These are phyloP conservation scores for Accipiter virgatus DNA, from an alignment of 2,113 vertebrate genomes.

Conservation along the genomic window DNA sequence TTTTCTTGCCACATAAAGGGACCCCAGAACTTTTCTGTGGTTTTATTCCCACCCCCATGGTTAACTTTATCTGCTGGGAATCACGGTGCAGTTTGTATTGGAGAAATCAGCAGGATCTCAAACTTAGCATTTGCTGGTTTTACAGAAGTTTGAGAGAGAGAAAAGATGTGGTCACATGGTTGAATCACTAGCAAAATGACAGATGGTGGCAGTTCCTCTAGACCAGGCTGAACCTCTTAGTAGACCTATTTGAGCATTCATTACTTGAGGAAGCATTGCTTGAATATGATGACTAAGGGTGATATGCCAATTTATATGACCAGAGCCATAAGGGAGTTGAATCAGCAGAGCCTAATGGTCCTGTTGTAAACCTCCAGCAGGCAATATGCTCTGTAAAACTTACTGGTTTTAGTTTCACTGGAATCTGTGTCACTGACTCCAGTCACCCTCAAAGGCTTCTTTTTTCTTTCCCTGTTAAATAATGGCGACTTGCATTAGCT, in stretches of 20 bases:
- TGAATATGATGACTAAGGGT: not conserved
- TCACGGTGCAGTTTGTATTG: rapidly evolving
- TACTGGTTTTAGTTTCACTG: not conserved
- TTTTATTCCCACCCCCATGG: not conserved
- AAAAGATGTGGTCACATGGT: not conserved
- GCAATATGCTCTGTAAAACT: not conserved
- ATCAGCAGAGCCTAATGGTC: not conserved
- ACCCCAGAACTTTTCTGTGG: not conserved
- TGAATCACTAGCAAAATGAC: not conserved
- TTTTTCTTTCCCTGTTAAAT: not conserved
- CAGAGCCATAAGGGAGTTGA: not conserved
- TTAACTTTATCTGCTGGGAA: not conserved
- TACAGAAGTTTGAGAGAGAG: not conserved
- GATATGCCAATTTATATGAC: not conserved
- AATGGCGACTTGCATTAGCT: not conserved
- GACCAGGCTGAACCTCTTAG: not conserved
- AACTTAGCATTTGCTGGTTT: not conserved
- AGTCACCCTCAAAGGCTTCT: not conserved
- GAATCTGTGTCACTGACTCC: not conserved
- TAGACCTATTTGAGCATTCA: not conserved
- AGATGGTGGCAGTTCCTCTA: not conserved
- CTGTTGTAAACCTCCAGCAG: not conserved
- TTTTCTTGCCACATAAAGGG: not conserved
- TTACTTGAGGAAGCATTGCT: not conserved
- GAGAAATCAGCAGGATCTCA: not conserved